A percentile compares a stretch with the other conserved stretches of the same genome.
These are phyloP conservation scores for Pelvicachromis taeniatus DNA, from an alignment of 2,113 vertebrate species.

Conservation along the genomic window DNA sequence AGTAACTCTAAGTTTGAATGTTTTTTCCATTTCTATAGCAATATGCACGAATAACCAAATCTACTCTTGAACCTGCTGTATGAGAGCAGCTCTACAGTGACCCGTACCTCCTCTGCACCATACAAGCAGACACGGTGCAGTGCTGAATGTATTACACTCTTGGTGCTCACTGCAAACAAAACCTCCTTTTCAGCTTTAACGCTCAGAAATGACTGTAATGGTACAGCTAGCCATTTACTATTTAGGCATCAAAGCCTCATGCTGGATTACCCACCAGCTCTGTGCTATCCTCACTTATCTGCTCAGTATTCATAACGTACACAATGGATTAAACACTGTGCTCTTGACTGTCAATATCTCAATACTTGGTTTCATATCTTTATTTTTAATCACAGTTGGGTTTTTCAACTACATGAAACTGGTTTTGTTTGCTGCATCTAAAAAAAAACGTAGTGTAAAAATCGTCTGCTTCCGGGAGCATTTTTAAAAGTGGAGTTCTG, in stretches of 20 bases:
- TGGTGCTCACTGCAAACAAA: slow-evolving; percentile 61
- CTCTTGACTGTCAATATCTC: neutral
- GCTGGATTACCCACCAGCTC: neutral
- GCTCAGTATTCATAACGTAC: neutral
- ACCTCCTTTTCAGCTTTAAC: slow-evolving; percentile 19
- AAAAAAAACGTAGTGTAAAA: neutral
- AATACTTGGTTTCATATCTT: neutral
- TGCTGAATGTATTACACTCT: slow-evolving; percentile 51
- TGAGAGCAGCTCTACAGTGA: neutral
- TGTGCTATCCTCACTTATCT: neutral
- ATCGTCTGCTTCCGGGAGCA: neutral
- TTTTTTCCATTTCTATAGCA: slow-evolving; percentile 6
- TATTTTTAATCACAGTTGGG: neutral
- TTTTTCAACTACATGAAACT: neutral
- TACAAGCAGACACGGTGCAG: neutral
- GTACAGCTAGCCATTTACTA: neutral
- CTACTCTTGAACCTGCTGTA: neutral
- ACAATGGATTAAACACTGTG: neutral
- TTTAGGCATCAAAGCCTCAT: neutral
- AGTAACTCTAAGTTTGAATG: neutral
- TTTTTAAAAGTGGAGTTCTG: slow-evolving; percentile 6
- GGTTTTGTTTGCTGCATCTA: neutral
- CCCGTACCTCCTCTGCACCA: neutral
- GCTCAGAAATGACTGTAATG: neutral
- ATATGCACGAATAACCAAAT: slow-evolving; percentile 38